Percentiles rank a stretch among this genome's conserved stretches.
These are phyloP conservation scores for Acanthococcus lagerstroemiae DNA, from an alignment of 2,888 invertebrate species.

Conservation along the genomic window DNA sequence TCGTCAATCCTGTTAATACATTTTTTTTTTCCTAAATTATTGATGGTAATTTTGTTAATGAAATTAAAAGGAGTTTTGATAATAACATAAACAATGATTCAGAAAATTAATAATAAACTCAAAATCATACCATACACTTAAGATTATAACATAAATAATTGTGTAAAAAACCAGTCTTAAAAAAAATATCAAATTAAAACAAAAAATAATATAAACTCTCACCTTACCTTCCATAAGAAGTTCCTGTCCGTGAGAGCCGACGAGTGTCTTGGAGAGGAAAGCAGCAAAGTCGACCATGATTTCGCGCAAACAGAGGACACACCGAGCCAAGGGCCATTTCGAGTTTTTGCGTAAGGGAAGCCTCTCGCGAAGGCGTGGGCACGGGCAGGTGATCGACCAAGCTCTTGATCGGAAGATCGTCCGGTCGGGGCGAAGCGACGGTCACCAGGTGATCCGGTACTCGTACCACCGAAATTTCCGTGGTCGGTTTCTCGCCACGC, in stretches of 20 bases:
- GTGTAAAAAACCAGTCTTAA: too few species aligned
- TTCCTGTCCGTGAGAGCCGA: slow-evolving; percentile 98
- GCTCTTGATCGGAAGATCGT: slow-evolving; percentile 60
- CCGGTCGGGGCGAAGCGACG: slow-evolving; percentile 39
- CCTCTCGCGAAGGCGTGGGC: slow-evolving; percentile 54
- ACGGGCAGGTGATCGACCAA: slow-evolving; percentile 43
- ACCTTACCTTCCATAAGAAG: slow-evolving; percentile 92
- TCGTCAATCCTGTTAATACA: slow-evolving; percentile 83
- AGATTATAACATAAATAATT: too few species aligned
- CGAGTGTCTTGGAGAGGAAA: slow-evolving; percentile 92
- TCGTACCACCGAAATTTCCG: slow-evolving; percentile 62
- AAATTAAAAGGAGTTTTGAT: slow-evolving; percentile 37
- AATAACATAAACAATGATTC: too few species aligned
- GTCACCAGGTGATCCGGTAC: slow-evolving; percentile 43
- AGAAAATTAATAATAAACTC: too few species aligned
- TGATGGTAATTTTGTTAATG: too few species aligned
- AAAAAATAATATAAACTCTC: slow-evolving; percentile 39
- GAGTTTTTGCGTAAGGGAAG: slow-evolving; percentile 88
- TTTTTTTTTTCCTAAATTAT: too few species aligned
- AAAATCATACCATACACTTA: too few species aligned
- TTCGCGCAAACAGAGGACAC: slow-evolving; percentile 92
- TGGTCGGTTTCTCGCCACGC: slow-evolving; percentile 58
- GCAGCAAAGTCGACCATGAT: slow-evolving; percentile 99
- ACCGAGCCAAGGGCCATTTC: slow-evolving; percentile 94
- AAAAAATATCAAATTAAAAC: too few species aligned